Conservation (phyloP, 2,797 vertebrate genomes). For the Siniperca scherzeri region DNA sequence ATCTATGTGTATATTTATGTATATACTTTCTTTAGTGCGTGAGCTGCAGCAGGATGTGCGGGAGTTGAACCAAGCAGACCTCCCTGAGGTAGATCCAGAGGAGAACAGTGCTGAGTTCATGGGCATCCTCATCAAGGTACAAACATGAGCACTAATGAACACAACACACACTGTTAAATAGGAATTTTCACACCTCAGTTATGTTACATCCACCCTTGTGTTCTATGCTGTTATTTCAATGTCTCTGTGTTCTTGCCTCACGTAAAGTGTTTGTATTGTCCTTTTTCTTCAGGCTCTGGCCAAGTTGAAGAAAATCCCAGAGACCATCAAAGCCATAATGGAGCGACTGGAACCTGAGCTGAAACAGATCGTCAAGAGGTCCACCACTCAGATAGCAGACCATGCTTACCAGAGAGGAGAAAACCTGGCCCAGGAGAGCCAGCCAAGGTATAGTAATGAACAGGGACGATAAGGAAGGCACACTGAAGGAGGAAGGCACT, state of each 20-base stretch:
- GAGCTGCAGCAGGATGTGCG: slow-evolving; percentile 90
- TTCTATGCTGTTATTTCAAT: neutral
- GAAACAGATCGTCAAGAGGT: slow-evolving; percentile 97
- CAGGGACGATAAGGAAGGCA: neutral
- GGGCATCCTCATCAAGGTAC: slow-evolving; percentile 95
- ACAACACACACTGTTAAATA: neutral
- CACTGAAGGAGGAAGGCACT: neutral
- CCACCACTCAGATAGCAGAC: slow-evolving; percentile 98
- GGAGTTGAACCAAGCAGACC: slow-evolving; percentile 85
- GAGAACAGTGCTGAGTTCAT: slow-evolving; percentile 96
- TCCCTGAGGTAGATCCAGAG: slow-evolving; percentile 92
- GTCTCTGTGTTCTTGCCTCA: neutral
- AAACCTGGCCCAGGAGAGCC: slow-evolving; percentile 91
- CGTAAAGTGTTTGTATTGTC: slow-evolving; percentile 1
- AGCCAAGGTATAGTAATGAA: slow-evolving; percentile 87
- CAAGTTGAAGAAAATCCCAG: slow-evolving; percentile 96
- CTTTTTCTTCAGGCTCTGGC: slow-evolving; percentile 88
- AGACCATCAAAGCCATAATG: slow-evolving; percentile 95
- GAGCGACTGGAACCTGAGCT: slow-evolving; percentile 96
- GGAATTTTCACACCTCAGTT: neutral
- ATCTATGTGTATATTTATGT: neutral
- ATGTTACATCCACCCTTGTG: neutral
- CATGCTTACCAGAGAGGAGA: slow-evolving; percentile 95
- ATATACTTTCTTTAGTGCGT: slow-evolving; percentile 78
- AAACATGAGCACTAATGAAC: neutral